phyloP scores from a whole-genome alignment of 2,888 invertebrate genomes.

The Drosophila dives region DNA sequence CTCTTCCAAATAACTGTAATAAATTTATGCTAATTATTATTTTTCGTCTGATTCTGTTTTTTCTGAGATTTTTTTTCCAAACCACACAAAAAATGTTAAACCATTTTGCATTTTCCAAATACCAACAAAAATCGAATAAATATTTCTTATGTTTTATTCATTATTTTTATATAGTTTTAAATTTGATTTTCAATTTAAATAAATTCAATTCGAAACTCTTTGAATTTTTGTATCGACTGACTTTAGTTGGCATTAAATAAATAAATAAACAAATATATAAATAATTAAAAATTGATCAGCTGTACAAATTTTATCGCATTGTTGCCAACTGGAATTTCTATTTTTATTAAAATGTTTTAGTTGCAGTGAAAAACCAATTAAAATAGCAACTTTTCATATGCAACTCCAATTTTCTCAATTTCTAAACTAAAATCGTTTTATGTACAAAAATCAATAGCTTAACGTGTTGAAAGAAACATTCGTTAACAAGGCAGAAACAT shows the following conservation, averaged over 20 bases:
- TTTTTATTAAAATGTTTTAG: not conserved
- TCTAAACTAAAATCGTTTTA: not conserved
- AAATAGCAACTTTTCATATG: not conserved
- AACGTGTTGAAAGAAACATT: not conserved
- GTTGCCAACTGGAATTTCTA: too few species aligned
- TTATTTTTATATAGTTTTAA: not conserved
- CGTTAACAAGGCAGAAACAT: not conserved
- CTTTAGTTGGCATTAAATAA: not conserved
- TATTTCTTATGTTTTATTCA: not conserved
- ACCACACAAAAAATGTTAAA: too few species aligned
- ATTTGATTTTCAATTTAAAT: too few species aligned
- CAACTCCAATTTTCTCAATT: not conserved
- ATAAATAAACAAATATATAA: not conserved
- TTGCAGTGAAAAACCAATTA: not conserved
- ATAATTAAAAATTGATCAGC: not conserved
- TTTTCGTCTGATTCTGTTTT: too few species aligned
- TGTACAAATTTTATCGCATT: too few species aligned
- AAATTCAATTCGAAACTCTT: not conserved
- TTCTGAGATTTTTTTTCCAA: too few species aligned
- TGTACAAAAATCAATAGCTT: not conserved
- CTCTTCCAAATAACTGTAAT: too few species aligned
- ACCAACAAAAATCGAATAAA: not conserved
- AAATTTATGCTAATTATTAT: too few species aligned
- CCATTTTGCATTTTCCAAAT: too few species aligned
- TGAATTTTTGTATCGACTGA: not conserved